Conservation (phyloP, 2,113 vertebrate genomes). For the Eublepharis macularius region DNA sequence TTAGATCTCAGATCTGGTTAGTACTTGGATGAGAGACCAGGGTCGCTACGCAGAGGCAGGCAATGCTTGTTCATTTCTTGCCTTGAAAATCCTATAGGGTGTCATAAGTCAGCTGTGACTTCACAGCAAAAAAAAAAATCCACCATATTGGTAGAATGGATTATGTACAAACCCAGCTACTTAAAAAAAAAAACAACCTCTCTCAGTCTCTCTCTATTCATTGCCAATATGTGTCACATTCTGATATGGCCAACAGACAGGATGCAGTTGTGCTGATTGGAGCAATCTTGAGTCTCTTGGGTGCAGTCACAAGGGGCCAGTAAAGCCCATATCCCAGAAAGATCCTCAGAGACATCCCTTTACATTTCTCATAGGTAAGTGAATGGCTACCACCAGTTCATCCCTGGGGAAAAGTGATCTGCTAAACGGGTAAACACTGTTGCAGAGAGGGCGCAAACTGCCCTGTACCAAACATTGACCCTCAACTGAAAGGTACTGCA, state of each 20-base stretch:
- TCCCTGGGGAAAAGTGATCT: too few species aligned
- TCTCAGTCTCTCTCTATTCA: background rate
- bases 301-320: background rate
- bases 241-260: background rate
- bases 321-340: background rate
- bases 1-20: too few species aligned
- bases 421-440: background rate
- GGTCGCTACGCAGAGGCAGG: too few species aligned
- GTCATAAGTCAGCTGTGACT: too few species aligned
- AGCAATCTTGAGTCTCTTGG: background rate
- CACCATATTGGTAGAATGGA: background rate
- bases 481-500: background rate
- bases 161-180: background rate
- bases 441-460: background rate
- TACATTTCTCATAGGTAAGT: background rate
- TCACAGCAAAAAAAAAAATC: too few species aligned
- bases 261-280: too few species aligned
- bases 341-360: background rate
- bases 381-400: background rate
- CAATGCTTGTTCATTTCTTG: too few species aligned
- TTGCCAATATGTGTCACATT: background rate
- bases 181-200: background rate
- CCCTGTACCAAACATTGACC: background rate
- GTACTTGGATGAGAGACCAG: too few species aligned
- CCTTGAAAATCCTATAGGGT: too few species aligned